A percentile compares a stretch with the other conserved stretches of the same genome.
Evolutionary conservation across 1,140 invertebrate species (phyloP).

Genomic region (Oryctes rhinoceros): DNA sequence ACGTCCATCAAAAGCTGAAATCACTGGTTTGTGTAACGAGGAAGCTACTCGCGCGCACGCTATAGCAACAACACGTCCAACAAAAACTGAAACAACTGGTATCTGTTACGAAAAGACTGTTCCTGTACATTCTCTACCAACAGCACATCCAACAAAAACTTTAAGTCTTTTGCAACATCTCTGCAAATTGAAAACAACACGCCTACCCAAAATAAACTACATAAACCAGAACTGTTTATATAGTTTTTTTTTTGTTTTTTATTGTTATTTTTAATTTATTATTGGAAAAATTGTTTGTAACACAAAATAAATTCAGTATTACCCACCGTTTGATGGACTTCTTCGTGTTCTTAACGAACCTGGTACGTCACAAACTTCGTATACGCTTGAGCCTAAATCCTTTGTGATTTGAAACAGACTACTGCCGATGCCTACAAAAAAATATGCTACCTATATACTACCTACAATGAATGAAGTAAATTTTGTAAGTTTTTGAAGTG

Average conservation of each 20-base stretch:
- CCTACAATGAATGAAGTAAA: too few relatives aligned
- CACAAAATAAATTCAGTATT: background rate
- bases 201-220: too few relatives aligned
- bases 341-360: background rate
- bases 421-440: background rate
- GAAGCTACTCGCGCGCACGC: background rate
- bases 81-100: background rate
- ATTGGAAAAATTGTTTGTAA: background rate
- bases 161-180: background rate
- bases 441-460: too few relatives aligned
- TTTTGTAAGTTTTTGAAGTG: too few relatives aligned
- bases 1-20: background rate
- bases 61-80: background rate
- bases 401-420: background rate
- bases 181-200: too few relatives aligned
- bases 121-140: background rate
- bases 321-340: background rate
- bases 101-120: background rate
- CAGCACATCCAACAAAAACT: background rate
- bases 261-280: too few relatives aligned
- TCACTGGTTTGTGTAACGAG: background rate
- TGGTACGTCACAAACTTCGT: background rate
- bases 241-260: too few relatives aligned
- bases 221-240: background rate
- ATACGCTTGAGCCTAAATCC: background rate